phyloP scores from a whole-genome alignment of 1,140 invertebrate species.

The Drosophila gunungcola region DNA sequence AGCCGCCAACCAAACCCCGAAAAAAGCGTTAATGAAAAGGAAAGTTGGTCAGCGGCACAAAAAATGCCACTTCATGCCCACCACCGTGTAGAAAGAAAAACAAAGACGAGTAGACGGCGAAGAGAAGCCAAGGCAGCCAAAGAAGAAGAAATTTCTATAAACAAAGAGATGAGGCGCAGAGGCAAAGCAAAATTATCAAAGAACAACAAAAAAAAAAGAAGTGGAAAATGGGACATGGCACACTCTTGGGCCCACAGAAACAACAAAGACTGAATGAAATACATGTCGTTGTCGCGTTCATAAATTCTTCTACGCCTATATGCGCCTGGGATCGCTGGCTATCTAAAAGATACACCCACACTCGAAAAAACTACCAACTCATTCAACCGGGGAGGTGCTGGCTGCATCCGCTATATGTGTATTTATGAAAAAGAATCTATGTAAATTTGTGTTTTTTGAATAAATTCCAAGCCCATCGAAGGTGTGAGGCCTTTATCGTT shows the following conservation, averaged over 20 bases:
- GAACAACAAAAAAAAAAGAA: slow-evolving; percentile 45
- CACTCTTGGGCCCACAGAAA: slow-evolving; percentile 47
- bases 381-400: slow-evolving; percentile 40
- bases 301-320: slow-evolving; percentile 53
- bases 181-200: slow-evolving; percentile 55
- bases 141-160: slow-evolving; percentile 53
- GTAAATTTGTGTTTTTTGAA: slow-evolving; percentile 43
- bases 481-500: slow-evolving; percentile 42
- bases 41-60: slow-evolving; percentile 58
- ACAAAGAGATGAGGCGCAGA: slow-evolving; percentile 39
- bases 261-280: slow-evolving; percentile 56
- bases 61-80: slow-evolving; percentile 53
- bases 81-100: slow-evolving; percentile 27
- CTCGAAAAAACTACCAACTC: slow-evolving; percentile 42
- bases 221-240: slow-evolving; percentile 54
- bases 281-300: slow-evolving; percentile 56
- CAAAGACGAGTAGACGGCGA: slow-evolving; percentile 29
- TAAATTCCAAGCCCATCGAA: slow-evolving; percentile 45
- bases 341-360: slow-evolving; percentile 48
- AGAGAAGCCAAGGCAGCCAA: slow-evolving; percentile 30
- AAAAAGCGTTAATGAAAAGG: slow-evolving; percentile 59
- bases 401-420: slow-evolving; percentile 27
- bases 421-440: slow-evolving; percentile 44
- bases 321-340: slow-evolving; percentile 32
- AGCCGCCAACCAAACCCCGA: background rate